These are phyloP conservation scores for Drosophila nannoptera DNA, from an alignment of 1,140 invertebrate genomes.

Conservation along the genomic window DNA sequence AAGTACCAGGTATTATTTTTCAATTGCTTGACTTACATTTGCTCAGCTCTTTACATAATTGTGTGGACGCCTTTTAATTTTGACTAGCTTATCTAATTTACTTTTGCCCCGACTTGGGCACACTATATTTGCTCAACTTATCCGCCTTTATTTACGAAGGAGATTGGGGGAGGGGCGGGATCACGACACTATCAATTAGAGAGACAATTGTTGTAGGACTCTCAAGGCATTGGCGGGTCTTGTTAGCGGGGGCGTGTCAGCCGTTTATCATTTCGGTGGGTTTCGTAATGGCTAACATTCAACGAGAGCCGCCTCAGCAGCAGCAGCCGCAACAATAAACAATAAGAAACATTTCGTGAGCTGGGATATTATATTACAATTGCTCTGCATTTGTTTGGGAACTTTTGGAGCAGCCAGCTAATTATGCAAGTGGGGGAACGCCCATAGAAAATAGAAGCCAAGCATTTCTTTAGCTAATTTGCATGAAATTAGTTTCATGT, in stretches of 20 bases:
- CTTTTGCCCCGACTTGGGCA: slow-evolving; percentile 3
- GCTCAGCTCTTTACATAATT: slow-evolving; percentile 20
- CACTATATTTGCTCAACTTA: slow-evolving; percentile 17
- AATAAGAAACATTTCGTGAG: slow-evolving; percentile 53
- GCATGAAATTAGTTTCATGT: slow-evolving; percentile 61
- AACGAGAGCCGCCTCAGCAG: slow-evolving; percentile 11
- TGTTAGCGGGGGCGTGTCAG: slow-evolving; percentile 69
- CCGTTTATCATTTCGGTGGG: slow-evolving; percentile 64
- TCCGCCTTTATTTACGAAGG: slow-evolving; percentile 35
- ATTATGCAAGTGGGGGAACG: slow-evolving; percentile 67
- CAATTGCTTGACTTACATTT: slow-evolving; percentile 8
- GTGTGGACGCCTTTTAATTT: slow-evolving; percentile 16
- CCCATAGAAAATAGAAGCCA: slow-evolving; percentile 29
- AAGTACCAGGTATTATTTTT: slow-evolving; percentile 10
- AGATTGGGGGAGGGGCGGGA: slow-evolving; percentile 19
- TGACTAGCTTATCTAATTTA: slow-evolving; percentile 32
- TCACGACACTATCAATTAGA: slow-evolving; percentile 76
- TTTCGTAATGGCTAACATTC: slow-evolving; percentile 52
- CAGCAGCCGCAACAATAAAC: slow-evolving; percentile 13
- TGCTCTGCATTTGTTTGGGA: slow-evolving; percentile 68
- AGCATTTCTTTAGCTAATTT: slow-evolving; percentile 52
- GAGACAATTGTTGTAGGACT: slow-evolving; percentile 66
- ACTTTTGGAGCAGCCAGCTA: slow-evolving; percentile 58
- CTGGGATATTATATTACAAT: slow-evolving; percentile 59
- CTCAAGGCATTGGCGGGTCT: slow-evolving; percentile 46